Percentiles rank a stretch among this genome's conserved stretches.
Evolutionary conservation across 2,113 vertebrate genomes (phyloP).

Genomic region (Bufo gargarizans): DNA sequence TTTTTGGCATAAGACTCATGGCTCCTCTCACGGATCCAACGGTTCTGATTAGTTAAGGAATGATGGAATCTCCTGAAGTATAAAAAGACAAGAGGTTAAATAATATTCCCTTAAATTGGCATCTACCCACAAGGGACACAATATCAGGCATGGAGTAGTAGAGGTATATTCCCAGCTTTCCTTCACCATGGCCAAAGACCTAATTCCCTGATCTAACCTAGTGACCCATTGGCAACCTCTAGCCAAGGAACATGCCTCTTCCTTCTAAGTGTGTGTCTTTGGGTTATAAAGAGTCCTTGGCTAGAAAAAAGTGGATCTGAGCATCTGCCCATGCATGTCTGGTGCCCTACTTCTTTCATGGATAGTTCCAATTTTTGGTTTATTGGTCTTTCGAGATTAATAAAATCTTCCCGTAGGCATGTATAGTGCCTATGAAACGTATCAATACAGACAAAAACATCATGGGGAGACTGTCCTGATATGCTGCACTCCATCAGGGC

Average conservation of each 20-base stretch:
- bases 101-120: too few species aligned
- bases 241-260: background rate
- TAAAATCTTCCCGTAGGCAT: background rate
- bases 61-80: constrained; percentile 85
- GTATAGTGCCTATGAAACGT: background rate
- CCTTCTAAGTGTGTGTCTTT: background rate
- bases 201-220: background rate
- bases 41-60: constrained; percentile 80
- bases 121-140: too few species aligned
- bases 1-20: constrained; percentile 97
- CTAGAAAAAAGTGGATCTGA: background rate
- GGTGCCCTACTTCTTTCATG: background rate
- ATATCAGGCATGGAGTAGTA: too few species aligned
- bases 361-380: background rate
- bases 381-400: background rate
- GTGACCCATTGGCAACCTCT: background rate
- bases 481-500: background rate
- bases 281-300: background rate
- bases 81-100: background rate
- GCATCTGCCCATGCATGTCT: background rate
- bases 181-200: background rate
- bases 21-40: constrained; percentile 92
- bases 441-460: background rate
- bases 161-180: too few species aligned
- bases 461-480: too few species aligned